These are phyloP conservation scores for Heliconius charithonia DNA, from an alignment of 2,888 invertebrate species.

Conservation along the genomic window DNA sequence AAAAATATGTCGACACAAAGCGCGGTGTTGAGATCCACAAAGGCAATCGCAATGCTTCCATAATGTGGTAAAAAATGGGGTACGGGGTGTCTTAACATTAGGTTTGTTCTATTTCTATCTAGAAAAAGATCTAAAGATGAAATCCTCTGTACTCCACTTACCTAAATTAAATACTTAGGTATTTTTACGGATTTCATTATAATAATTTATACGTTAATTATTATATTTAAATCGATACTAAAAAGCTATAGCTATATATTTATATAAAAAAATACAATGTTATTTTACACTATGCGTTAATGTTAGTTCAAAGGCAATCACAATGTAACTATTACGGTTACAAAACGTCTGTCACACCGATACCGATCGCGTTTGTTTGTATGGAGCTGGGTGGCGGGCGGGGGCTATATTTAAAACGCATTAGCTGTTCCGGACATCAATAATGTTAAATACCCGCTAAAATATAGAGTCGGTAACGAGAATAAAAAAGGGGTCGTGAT, in stretches of 20 bases:
- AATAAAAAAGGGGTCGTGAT: neutral
- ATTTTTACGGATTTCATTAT: too few species aligned
- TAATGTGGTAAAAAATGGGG: too few species aligned
- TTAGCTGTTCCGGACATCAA: slow-evolving; percentile 53
- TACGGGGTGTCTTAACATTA: too few species aligned
- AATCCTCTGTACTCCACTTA: too few species aligned
- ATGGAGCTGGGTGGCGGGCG: slow-evolving; percentile 51
- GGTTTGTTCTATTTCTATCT: too few species aligned
- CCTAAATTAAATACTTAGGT: too few species aligned
- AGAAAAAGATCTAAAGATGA: too few species aligned
- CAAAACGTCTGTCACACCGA: slow-evolving; percentile 28
- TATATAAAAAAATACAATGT: neutral
- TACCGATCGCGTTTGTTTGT: slow-evolving; percentile 35
- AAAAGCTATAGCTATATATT: neutral
- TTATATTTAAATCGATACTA: too few species aligned
- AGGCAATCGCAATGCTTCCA: too few species aligned
- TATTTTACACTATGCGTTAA: neutral
- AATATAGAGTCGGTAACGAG: neutral
- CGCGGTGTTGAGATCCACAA: too few species aligned
- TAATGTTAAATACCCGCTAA: slow-evolving; percentile 30
- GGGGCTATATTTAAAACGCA: slow-evolving; percentile 53
- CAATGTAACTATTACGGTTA: slow-evolving; percentile 18
- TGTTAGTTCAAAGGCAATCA: slow-evolving; percentile 14
- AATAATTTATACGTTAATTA: too few species aligned
- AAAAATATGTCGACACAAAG: too few species aligned